Percentiles rank a stretch among this genome's conserved stretches.
These are phyloP conservation scores for Andrena cerasifolii DNA, from an alignment of 1,140 invertebrate species.

Conservation along the genomic window DNA sequence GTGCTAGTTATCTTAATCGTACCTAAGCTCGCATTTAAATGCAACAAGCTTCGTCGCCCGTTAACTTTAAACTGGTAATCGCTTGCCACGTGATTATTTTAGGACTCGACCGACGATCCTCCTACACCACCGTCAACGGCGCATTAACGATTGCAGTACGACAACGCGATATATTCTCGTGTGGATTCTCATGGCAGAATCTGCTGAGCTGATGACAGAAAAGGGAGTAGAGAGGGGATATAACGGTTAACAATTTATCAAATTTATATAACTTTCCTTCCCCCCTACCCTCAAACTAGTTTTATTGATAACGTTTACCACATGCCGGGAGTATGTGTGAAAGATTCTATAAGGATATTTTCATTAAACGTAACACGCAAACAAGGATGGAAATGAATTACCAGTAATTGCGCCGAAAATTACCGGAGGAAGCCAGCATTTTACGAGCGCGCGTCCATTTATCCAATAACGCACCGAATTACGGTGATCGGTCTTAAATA, in stretches of 20 bases:
- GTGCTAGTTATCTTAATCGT: conserved; percentile 28
- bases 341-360: conserved; percentile 25
- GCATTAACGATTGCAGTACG: conserved; percentile 61
- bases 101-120: conserved; percentile 71
- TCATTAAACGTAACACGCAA: conserved; percentile 5
- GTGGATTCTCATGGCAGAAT: conserved; percentile 30
- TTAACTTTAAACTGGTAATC: conserved; percentile 40
- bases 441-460: not conserved
- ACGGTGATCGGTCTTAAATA: not conserved
- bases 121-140: conserved; percentile 70
- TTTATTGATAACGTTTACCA: not conserved
- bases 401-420: not conserved
- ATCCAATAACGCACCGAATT: not conserved
- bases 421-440: not conserved
- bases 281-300: too few relatives aligned
- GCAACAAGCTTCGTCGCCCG: conserved; percentile 3
- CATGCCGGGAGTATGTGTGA: not conserved
- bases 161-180: conserved; percentile 24
- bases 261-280: not conserved
- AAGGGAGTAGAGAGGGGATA: not conserved
- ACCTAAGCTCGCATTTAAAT: too few relatives aligned
- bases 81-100: conserved; percentile 41
- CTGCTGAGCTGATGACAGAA: conserved; percentile 9
- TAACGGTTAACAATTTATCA: not conserved
- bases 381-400: not conserved